A percentile compares a stretch with the other conserved stretches of the same genome.
phyloP scores from a whole-genome alignment of 2,113 vertebrate genomes.

The Vimba vimba region DNA sequence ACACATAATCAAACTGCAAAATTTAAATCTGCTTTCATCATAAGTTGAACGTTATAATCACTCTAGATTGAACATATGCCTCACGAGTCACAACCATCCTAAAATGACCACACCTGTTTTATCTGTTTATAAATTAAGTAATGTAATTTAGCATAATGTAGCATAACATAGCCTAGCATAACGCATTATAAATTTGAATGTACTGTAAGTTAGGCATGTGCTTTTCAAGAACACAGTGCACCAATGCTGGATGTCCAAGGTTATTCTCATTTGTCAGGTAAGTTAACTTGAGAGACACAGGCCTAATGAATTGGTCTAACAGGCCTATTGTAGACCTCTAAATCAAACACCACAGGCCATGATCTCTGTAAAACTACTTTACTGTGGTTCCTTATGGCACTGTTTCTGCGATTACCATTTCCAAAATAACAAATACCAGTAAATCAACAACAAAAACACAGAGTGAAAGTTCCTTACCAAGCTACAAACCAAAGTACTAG shows the following conservation, averaged over 20 bases:
- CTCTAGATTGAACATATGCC: not conserved
- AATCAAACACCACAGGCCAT: constrained; percentile 36
- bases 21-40: not conserved
- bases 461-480: not conserved
- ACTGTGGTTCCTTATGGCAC: constrained; percentile 21
- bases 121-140: not conserved
- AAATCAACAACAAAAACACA: constrained; percentile 40
- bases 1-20: not conserved
- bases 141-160: not conserved
- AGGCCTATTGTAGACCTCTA: constrained; percentile 25
- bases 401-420: constrained; percentile 49
- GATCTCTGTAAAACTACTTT: constrained; percentile 30
- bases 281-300: constrained; percentile 11
- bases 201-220: not conserved
- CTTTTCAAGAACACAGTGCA: not conserved
- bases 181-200: not conserved
- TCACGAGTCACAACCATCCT: not conserved
- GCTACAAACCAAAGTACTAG: not conserved
- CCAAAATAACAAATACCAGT: constrained; percentile 36
- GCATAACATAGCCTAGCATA: not conserved
- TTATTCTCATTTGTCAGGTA: constrained; percentile 38
- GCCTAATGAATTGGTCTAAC: constrained; percentile 45
- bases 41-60: not conserved
- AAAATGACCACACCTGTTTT: not conserved
- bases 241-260: not conserved